Conservation (phyloP, 2,888 invertebrate species). For the Andricus curvator region DNA sequence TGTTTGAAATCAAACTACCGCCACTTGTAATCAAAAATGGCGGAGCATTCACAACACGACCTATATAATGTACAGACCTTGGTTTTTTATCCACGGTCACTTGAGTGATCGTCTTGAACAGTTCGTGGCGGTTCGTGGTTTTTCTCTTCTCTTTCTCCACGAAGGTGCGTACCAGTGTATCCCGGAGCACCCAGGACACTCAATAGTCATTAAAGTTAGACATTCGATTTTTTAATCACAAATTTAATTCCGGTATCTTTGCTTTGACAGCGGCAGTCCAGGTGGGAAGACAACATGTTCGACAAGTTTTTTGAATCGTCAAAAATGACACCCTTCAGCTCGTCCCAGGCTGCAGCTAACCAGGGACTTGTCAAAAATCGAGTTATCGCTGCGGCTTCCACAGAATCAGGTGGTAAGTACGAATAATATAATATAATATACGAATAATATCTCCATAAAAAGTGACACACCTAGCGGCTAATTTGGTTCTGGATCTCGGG, state of each 20-base stretch:
- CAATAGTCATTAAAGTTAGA: not conserved
- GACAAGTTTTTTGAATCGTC: constrained; percentile 77
- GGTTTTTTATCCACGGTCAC: not conserved
- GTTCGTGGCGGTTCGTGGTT: not conserved
- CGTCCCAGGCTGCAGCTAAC: constrained; percentile 66
- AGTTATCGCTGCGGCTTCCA: constrained; percentile 75
- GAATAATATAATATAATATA: no score
- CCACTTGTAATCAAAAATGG: not conserved
- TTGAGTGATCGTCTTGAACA: not conserved
- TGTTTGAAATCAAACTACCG: no score
- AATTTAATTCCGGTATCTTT: constrained; percentile 14
- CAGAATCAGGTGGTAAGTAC: constrained; percentile 73
- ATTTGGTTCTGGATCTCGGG: not conserved
- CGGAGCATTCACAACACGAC: not conserved
- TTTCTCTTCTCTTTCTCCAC: constrained; percentile 1
- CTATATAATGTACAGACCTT: not conserved
- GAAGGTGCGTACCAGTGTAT: constrained; percentile 25
- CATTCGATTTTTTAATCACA: constrained; percentile 19
- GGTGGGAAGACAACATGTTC: constrained; percentile 73
- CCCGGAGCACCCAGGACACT: not conserved
- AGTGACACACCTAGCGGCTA: not conserved
- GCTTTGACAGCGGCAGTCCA: constrained; percentile 51
- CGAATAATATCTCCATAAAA: not conserved
- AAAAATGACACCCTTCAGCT: constrained; percentile 76
- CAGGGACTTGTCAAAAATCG: constrained; percentile 74